These are phyloP conservation scores for Diaprepes abbreviatus DNA, from an alignment of 2,888 invertebrate species.

Conservation along the genomic window DNA sequence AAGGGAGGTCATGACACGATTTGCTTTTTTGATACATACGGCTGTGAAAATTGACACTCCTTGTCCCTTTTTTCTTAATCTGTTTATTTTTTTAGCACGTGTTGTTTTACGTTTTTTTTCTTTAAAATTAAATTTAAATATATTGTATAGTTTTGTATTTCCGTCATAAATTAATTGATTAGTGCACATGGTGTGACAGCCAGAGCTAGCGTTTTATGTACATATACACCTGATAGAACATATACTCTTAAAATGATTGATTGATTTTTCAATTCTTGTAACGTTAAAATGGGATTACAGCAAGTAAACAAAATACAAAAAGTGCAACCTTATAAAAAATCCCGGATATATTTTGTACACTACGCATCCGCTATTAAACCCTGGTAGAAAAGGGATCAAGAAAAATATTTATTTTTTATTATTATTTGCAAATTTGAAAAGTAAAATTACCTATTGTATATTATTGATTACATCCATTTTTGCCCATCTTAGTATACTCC, in stretches of 20 bases:
- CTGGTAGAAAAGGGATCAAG: too few species aligned
- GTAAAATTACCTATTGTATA: too few species aligned
- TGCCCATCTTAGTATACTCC: too few species aligned
- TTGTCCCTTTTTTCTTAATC: slow-evolving; percentile 27
- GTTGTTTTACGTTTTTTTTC: slow-evolving; percentile 1
- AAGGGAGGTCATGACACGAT: slow-evolving; percentile 43
- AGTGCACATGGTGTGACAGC: neutral
- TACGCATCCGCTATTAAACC: too few species aligned
- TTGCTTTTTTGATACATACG: slow-evolving; percentile 42
- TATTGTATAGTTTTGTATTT: neutral
- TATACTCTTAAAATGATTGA: neutral
- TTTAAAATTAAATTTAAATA: neutral
- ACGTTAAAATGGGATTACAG: too few species aligned
- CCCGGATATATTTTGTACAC: too few species aligned
- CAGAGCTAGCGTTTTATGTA: neutral
- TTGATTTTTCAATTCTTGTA: neutral
- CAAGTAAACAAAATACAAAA: too few species aligned
- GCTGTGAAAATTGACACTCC: slow-evolving; percentile 37
- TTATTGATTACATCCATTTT: too few species aligned
- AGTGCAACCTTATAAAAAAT: too few species aligned
- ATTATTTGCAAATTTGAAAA: too few species aligned
- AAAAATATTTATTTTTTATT: too few species aligned
- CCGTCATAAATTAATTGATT: slow-evolving; percentile 11
- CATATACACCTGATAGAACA: neutral
- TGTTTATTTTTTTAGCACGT: slow-evolving; percentile 12